Percentiles rank a stretch among this genome's conserved stretches.
These are phyloP conservation scores for Prostheceraeus crozeri DNA, from an alignment of 2,888 invertebrate genomes.

Conservation along the genomic window DNA sequence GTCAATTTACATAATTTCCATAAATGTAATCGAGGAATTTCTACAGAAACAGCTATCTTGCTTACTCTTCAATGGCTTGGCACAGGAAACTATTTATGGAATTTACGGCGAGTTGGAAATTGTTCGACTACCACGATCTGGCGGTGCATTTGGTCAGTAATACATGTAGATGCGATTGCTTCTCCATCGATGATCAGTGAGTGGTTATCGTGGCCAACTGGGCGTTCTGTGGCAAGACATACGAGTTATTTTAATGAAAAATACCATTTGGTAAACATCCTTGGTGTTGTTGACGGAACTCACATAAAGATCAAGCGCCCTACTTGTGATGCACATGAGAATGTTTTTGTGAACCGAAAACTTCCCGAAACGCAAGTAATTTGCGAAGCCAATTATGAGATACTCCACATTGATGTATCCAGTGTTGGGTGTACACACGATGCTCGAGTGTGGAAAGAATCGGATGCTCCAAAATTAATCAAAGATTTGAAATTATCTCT, in stretches of 20 bases:
- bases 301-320: not conserved
- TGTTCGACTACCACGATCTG: conserved; percentile 7
- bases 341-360: not conserved
- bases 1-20: too few relatives aligned
- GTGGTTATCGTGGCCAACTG: conserved; percentile 20
- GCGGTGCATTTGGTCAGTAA: conserved; percentile 2
- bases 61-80: too few relatives aligned
- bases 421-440: not conserved
- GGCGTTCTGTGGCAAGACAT: not conserved
- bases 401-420: not conserved
- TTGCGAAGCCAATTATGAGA: not conserved
- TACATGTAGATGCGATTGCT: conserved; percentile 8
- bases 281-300: conserved; percentile 16
- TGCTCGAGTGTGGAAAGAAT: conserved; percentile 18
- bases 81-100: too few relatives aligned
- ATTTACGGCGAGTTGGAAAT: too few relatives aligned
- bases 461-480: not conserved
- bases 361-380: not conserved
- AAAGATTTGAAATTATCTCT: not conserved
- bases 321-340: not conserved
- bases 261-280: conserved; percentile 1
- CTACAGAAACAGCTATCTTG: too few relatives aligned
- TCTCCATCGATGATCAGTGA: not conserved
- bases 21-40: too few relatives aligned
- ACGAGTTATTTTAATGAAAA: not conserved